Evolutionary conservation across 2,797 vertebrate genomes (phyloP), one percentile per base, ranked within the genome.

Genomic region (Trachurus trachurus): DNA sequence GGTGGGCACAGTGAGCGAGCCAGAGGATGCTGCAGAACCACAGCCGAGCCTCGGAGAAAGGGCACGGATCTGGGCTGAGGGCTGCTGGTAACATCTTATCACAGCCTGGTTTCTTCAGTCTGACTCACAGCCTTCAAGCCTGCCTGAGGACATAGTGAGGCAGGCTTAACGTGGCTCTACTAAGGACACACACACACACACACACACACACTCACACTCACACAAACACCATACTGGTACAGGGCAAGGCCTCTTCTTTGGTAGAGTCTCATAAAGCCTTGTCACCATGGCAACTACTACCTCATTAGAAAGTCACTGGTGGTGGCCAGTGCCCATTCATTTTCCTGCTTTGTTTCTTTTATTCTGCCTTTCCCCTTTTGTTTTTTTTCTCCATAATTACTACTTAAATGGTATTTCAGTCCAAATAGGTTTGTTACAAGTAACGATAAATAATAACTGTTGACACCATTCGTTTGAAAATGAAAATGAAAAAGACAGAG

Each of bases 251-350:
- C 87, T 87, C 72, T 67, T 81, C 89, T 92, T 90, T 87, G 76
- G 84, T 84, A 74, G 79, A 89, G 87, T 79, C 81, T 88, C 84
- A 82, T 87, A 83, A 90, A 93, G 78, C 80, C 83, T 77, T 84
- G 90, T 93, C 89, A 89, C 92, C 90, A 94, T 94, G 90, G 91
- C 87, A 94, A 93, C 88, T 85, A 63, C 87, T 67, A 75, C 82
- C 92, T 92, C 89, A 92, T 93, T 94, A 93, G 76, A 89, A 89
- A 89, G 87, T 83, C 85, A 82, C 80, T 81, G 72, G 85, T 88
- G 85, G 82, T 88, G 84, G 90, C 87, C 83, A 80, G 57, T 86
- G 89, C 80, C 76, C 57, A 66, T 83, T 87, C 76, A 84, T 70
- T 82, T 86, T 79, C 66, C 70, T 60, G 75, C 70, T 89, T 82